Evolutionary conservation across 1,140 invertebrate genomes (phyloP).

Genomic region (Philotrypesis tridentata): DNA sequence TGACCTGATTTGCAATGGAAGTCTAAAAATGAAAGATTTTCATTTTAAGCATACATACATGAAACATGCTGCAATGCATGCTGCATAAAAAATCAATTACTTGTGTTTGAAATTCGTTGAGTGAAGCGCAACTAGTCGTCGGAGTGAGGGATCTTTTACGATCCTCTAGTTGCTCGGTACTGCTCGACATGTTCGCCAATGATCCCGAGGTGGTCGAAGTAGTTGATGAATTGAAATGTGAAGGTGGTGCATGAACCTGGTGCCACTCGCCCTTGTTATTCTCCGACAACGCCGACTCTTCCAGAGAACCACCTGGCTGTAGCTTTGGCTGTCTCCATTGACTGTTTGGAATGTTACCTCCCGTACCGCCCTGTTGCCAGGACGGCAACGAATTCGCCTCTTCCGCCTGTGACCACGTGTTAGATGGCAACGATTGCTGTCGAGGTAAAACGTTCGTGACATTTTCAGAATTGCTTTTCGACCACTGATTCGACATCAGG

Average conservation of each 20-base stretch:
- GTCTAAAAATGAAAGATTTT: conserved; percentile 33
- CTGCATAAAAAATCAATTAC: conserved; percentile 22
- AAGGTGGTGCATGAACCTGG: conserved; percentile 51
- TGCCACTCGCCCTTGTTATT: conserved; percentile 59
- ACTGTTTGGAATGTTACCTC: conserved; percentile 42
- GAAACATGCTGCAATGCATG: background rate
- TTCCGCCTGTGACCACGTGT: conserved; percentile 49
- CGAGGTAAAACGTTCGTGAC: conserved; percentile 47
- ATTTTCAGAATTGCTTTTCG: conserved; percentile 50
- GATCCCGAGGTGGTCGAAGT: conserved; percentile 51
- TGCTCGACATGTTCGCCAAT: conserved; percentile 55
- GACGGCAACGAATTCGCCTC: conserved; percentile 47
- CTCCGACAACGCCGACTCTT: conserved; percentile 46
- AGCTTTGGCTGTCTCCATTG: conserved; percentile 47
- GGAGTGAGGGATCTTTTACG: conserved; percentile 56
- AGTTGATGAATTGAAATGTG: conserved; percentile 53
- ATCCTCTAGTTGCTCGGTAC: conserved; percentile 59
- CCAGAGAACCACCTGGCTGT: conserved; percentile 43
- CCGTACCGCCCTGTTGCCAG: conserved; percentile 52
- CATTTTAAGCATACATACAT: background rate
- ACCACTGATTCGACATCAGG: conserved; percentile 50
- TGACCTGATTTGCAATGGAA: conserved; percentile 19
- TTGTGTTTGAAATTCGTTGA: conserved; percentile 56
- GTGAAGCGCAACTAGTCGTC: conserved; percentile 50
- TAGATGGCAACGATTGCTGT: conserved; percentile 48